A percentile compares a stretch with the other conserved stretches of the same genome.
Evolutionary conservation across 2,888 invertebrate genomes (phyloP).

Genomic region (Chromoteleia sp.): DNA sequence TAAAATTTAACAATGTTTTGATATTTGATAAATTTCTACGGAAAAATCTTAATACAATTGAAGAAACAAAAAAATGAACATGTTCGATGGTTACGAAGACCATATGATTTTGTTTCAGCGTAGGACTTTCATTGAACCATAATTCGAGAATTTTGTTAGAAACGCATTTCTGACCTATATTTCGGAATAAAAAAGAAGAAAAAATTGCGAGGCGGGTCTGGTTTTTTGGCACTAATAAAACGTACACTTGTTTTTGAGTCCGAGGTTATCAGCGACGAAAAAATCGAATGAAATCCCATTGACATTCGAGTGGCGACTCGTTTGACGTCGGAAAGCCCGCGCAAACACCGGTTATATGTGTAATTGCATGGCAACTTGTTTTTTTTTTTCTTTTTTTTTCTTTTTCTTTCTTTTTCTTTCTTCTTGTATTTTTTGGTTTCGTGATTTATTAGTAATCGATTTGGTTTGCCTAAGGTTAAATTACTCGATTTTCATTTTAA

Average conservation of each 20-base stretch:
- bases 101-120: too few relatives aligned
- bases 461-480: slow-evolving; percentile 33
- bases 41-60: too few relatives aligned
- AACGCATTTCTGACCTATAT: slow-evolving; percentile 47
- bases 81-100: too few relatives aligned
- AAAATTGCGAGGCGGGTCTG: slow-evolving; percentile 12
- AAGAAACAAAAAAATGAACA: too few relatives aligned
- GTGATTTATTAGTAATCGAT: slow-evolving; percentile 41
- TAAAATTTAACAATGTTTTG: too few relatives aligned
- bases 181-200: slow-evolving; percentile 13
- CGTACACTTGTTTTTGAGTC: slow-evolving; percentile 55
- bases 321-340: slow-evolving; percentile 57
- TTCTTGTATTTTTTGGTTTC: too few relatives aligned
- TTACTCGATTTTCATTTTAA: slow-evolving; percentile 23
- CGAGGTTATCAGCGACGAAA: slow-evolving; percentile 56
- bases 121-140: background rate
- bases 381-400: slow-evolving; percentile 32
- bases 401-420: slow-evolving; percentile 1
- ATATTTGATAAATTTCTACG: too few relatives aligned
- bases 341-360: slow-evolving; percentile 41
- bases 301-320: slow-evolving; percentile 60
- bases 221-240: slow-evolving; percentile 48
- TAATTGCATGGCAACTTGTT: slow-evolving; percentile 36
- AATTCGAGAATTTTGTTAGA: background rate
- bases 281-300: slow-evolving; percentile 55